phyloP scores from a whole-genome alignment of 2,888 invertebrate species.

The Callyntrura sp. region DNA sequence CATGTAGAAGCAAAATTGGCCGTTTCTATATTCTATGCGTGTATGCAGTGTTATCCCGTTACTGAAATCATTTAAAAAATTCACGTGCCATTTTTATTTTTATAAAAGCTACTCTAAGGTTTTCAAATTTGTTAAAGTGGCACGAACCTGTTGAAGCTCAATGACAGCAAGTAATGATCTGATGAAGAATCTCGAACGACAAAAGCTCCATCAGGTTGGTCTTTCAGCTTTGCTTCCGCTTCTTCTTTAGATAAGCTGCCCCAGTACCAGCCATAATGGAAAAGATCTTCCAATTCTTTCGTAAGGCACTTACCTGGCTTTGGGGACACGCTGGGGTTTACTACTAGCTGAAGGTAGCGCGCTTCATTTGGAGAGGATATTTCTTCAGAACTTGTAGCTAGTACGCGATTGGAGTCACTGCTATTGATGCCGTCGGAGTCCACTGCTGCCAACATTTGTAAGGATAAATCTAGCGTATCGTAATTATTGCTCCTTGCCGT shows the following conservation, averaged over 20 bases:
- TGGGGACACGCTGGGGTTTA: slow-evolving; percentile 19
- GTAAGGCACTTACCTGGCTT: slow-evolving; percentile 84
- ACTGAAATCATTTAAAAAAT: slow-evolving; percentile 67
- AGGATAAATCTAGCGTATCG: slow-evolving; percentile 29
- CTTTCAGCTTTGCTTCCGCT: slow-evolving; percentile 90
- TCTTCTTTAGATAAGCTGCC: slow-evolving; percentile 90
- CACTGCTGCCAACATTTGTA: slow-evolving; percentile 48
- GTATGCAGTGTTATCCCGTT: slow-evolving; percentile 90
- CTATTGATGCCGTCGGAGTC: no score
- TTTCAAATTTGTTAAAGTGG: neutral
- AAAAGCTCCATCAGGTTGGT: slow-evolving; percentile 91
- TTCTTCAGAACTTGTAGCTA: neutral
- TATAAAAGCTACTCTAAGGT: neutral
- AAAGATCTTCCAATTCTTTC: slow-evolving; percentile 85
- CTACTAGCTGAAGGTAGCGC: neutral
- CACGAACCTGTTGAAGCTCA: slow-evolving; percentile 89
- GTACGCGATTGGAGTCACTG: neutral
- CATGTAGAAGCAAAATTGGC: slow-evolving; percentile 87
- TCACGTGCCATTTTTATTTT: slow-evolving; percentile 20
- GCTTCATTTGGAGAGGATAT: neutral
- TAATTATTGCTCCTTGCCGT: slow-evolving; percentile 65
- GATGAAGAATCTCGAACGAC: slow-evolving; percentile 92
- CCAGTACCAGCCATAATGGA: slow-evolving; percentile 91
- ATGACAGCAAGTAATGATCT: slow-evolving; percentile 89
- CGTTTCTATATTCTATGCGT: slow-evolving; percentile 90